Percentiles rank a stretch among this genome's conserved stretches.
Conservation (phyloP, 2,888 invertebrate genomes). For the Seira musarum region DNA sequence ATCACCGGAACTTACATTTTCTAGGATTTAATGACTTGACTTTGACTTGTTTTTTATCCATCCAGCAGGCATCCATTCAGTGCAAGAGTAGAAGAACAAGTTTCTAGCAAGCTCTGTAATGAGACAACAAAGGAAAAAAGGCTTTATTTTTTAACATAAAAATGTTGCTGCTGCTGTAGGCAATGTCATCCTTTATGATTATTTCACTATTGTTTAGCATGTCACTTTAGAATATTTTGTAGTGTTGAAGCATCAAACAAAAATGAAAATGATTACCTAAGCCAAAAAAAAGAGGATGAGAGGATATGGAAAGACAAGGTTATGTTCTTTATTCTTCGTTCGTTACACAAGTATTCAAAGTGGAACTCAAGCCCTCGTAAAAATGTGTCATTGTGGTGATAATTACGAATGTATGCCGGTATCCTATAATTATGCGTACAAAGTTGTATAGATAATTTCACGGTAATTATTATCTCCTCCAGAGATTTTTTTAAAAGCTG, state of each 20-base stretch:
- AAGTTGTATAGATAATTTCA: slow-evolving; percentile 7
- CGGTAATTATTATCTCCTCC: not conserved
- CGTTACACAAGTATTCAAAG: no score
- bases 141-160: not conserved
- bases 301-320: no score
- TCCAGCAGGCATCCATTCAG: no score
- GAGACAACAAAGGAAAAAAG: not conserved
- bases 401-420: not conserved
- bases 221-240: slow-evolving; percentile 9
- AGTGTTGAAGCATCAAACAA: slow-evolving; percentile 14
- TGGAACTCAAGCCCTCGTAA: not conserved
- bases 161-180: not conserved
- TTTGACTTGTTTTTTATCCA: slow-evolving; percentile 1
- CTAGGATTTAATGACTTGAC: no score
- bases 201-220: slow-evolving; percentile 3
- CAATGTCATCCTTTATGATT: slow-evolving; percentile 5
- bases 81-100: not conserved
- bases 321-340: no score
- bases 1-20: not conserved
- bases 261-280: no score
- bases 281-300: no score
- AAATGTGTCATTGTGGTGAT: slow-evolving; percentile 7
- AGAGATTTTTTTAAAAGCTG: not conserved
- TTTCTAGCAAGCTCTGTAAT: not conserved
- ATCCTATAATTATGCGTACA: slow-evolving; percentile 3